Conservation (phyloP, 1,140 invertebrate genomes). For the Tetramorium simillimum region DNA sequence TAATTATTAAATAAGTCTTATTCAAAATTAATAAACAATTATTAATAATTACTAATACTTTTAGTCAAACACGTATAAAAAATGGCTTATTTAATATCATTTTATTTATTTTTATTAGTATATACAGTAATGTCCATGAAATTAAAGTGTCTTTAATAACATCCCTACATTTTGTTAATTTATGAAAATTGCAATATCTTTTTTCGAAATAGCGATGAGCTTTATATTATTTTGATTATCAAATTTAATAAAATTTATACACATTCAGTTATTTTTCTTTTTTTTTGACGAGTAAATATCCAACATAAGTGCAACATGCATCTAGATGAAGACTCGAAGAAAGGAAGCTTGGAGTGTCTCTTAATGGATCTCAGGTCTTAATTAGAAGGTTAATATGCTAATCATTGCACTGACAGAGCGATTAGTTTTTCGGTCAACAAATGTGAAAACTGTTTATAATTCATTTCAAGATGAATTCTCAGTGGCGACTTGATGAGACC, state of each 20-base stretch:
- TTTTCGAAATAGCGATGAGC: no score
- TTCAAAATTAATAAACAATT: no score
- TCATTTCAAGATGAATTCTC: not conserved
- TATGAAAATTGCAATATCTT: no score
- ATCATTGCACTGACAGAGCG: not conserved
- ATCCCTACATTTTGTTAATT: no score
- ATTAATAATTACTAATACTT: no score
- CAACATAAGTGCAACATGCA: not conserved
- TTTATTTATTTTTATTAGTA: no score
- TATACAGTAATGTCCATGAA: no score
- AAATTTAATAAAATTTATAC: not conserved
- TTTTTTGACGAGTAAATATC: not conserved
- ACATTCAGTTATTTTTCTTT: not conserved
- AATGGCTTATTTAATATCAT: no score
- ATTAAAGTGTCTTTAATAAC: no score
- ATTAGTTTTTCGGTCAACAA: conserved; percentile 10
- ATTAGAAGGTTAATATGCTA: not conserved
- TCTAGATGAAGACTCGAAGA: not conserved
- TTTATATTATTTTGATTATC: no score
- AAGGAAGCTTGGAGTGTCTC: not conserved
- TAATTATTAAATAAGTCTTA: no score
- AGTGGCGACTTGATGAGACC: not conserved
- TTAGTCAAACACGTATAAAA: no score
- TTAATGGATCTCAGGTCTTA: not conserved
- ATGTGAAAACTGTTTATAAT: not conserved